Evolutionary conservation across 1,140 invertebrate genomes (phyloP), one percentile per base, ranked within the genome.

Genomic region (Nephila pilipes): DNA sequence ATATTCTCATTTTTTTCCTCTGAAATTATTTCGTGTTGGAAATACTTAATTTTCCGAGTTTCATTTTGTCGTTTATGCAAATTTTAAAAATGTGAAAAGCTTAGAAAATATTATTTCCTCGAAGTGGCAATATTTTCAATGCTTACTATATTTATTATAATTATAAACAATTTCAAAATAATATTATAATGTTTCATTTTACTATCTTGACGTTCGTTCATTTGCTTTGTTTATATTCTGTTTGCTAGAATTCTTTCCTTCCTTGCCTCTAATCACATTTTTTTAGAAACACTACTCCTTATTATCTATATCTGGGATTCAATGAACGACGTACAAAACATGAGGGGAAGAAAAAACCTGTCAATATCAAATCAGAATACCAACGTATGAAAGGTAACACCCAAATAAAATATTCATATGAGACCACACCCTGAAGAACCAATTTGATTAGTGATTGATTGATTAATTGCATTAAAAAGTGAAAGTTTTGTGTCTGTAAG

Each of bases 331-430:
- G 22, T 10, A 36, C 36, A 36, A 87, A n/a, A 58, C n/a, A 83
- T 38, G 18, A 60, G 57, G 29, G 2, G 57, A 22, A 57, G 32
- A 87, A 60, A 57, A 63, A 63, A 60, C 57, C 58, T 87, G 85
- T 87, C 85, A 87, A 63, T 87, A 14, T n/a, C 36, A 32, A 63
- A 38, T 87, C 36, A 63, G 58, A 87, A 63, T 6, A 87, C n/a
- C 60, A 14, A 54, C 25, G 18, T 32, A 18, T 57, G 29, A 60
- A 6, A 29, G 55, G 55, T 36, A 12, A 58, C 85, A 87, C 85
- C 85, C 85, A 87, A 29, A 36, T 87, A 60, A 60, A 36, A 63
- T 87, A 87, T 87, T 87, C 85, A 87, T 16, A 57, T 29, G 29
- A 38, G 46, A 87, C 85, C 85, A 32, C 85, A 32, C 85, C 85